Base-by-base conservation (phyloP, 2,888 invertebrate species). In the Entomobrya multifasciata region DNA sequence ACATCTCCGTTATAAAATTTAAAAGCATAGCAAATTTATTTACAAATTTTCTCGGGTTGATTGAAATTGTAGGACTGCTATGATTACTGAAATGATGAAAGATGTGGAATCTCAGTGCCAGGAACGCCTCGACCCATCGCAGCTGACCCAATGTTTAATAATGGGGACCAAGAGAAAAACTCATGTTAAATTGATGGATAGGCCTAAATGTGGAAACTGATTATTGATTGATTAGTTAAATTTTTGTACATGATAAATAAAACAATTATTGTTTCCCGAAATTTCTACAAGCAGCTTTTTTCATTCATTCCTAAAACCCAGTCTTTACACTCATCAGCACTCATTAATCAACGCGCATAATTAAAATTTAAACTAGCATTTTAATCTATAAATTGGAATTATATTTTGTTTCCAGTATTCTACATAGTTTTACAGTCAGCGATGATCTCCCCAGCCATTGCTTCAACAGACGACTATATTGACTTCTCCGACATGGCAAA, bases 31-130 rank as follows among this genome's bases (percentile, higher is more conserved):
- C 10, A 20, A n/a, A n/a, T n/a, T 49, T 49, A 55, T 55, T 22
- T 17, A 10, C 2, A 55, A 20, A 8, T 20, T 22, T 20, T 22
- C 15, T 60, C 60, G 3, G n/a, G n/a, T n/a, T n/a, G n/a, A n/a
- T n/a, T n/a, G n/a, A 27, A 25, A 2, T 27, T 62, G 13, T 90
- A 95, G 95, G 91, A 91, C 93, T 1, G 93, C 93, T 60, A 94
- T 95, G 94, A 92, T 95, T 41, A 93, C 93, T 90, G 94, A 94
- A 86, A 94, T 94, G 92, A 91, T 95, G 57, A 91, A 92, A 30
- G 93, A 94, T 86, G 91, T 95, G 87, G 94, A 94, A 90, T 62
- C 41, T 1, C 25, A 49, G n/a, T 78, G 15, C 47, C 3, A 70
- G 77, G 8, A 67, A 47, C 20, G 10, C 41, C 13, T 86, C 84